Evolutionary conservation across 2,888 invertebrate species (phyloP).

Genomic region (Chrysodeixis includens): DNA sequence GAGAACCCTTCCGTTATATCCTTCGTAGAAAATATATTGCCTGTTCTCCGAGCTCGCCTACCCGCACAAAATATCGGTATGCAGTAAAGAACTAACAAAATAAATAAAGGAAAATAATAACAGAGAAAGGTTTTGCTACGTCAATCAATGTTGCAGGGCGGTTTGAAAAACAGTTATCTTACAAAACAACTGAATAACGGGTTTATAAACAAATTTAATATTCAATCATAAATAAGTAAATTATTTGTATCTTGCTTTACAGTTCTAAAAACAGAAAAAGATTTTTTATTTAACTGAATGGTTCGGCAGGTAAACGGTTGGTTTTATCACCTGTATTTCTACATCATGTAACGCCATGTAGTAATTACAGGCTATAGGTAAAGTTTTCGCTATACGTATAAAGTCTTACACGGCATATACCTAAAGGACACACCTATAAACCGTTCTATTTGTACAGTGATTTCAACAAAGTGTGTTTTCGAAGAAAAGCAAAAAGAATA

Average conservation of each 20-base stretch:
- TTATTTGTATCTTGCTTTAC: too few relatives aligned
- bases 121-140: conserved; percentile 47
- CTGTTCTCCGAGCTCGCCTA: conserved; percentile 64
- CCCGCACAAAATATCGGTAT: conserved; percentile 57
- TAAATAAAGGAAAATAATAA: conserved; percentile 59
- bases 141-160: conserved; percentile 48
- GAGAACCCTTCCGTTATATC: conserved; percentile 61
- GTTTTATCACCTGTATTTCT: not conserved
- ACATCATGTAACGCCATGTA: conserved; percentile 6
- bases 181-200: conserved; percentile 5
- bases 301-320: not conserved
- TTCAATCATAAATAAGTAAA: too few relatives aligned
- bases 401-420: conserved; percentile 13
- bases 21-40: conserved; percentile 70
- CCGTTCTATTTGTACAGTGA: conserved; percentile 18
- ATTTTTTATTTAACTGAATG: not conserved
- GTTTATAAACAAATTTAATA: too few relatives aligned
- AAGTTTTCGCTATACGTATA: conserved; percentile 24
- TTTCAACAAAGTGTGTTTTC: conserved; percentile 74
- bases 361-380: conserved; percentile 25
- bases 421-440: conserved; percentile 13
- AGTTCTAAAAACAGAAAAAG: not conserved
- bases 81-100: conserved; percentile 60
- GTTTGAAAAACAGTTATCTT: conserved; percentile 2
- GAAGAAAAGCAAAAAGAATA: conserved; percentile 62